A percentile compares a stretch with the other conserved stretches of the same genome.
Conservation (phyloP, 2,113 vertebrate species). For the Pipra filicauda region DNA sequence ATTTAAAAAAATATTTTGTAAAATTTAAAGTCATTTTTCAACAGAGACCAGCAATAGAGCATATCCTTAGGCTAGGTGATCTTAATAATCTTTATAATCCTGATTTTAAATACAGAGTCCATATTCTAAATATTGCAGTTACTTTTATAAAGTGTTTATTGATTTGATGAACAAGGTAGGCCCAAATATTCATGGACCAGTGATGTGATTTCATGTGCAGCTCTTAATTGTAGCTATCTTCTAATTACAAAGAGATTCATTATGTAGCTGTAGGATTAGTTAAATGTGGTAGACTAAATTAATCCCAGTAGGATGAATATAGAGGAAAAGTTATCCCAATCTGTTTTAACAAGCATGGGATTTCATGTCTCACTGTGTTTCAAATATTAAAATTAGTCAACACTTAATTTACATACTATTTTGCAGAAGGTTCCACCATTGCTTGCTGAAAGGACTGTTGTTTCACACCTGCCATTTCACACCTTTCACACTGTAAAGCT, state of each 20-base stretch:
- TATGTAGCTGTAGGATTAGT: neutral
- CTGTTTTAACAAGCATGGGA: neutral
- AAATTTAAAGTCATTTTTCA: neutral
- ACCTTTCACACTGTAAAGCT: neutral
- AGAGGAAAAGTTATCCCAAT: neutral
- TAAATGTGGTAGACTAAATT: neutral
- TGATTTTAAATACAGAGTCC: neutral
- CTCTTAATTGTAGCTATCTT: neutral
- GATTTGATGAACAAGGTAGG: neutral
- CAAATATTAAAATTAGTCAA: conserved; percentile 3
- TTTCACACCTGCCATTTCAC: neutral
- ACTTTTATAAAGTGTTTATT: neutral
- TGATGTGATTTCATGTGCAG: neutral
- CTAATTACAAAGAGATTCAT: neutral
- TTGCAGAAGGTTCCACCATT: neutral
- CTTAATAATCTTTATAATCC: neutral
- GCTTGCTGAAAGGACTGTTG: neutral
- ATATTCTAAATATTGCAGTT: neutral
- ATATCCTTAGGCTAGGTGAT: neutral
- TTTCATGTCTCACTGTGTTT: neutral
- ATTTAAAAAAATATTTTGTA: neutral
- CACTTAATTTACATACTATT: neutral
- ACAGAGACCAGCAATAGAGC: neutral
- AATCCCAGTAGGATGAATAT: neutral
- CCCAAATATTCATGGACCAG: neutral